Evolutionary conservation across 2,888 invertebrate genomes (phyloP).

Genomic region (Rapana venosa): DNA sequence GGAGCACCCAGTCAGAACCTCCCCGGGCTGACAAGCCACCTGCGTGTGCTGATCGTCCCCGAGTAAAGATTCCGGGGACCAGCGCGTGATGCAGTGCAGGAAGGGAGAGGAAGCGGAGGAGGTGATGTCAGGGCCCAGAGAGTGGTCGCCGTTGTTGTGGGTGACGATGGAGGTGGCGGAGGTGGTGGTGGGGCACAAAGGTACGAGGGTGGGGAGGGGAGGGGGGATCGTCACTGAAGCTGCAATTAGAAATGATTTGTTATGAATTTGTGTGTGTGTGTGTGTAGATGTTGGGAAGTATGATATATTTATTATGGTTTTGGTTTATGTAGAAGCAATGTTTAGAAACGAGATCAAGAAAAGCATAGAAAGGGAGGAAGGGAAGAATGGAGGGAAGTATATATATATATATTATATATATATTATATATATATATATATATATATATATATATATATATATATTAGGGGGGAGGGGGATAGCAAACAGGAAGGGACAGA

Average conservation of each 20-base stretch:
- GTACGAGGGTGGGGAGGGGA: not conserved
- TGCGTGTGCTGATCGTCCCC: constrained; percentile 49
- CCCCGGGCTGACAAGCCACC: constrained; percentile 38
- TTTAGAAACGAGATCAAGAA: no score
- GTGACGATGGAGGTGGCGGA: not conserved
- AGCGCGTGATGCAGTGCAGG: constrained; percentile 43
- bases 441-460: no score
- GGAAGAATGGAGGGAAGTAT: no score
- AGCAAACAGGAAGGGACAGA: no score
- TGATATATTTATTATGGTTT: no score
- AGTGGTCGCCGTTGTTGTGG: constrained; percentile 4
- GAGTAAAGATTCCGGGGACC: constrained; percentile 42
- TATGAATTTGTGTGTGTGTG: not conserved
- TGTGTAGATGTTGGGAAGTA: no score
- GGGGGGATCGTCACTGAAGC: not conserved
- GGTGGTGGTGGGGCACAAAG: not conserved
- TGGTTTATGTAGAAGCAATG: no score
- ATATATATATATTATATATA: no score
- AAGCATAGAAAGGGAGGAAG: no score
- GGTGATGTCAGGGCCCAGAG: constrained; percentile 29
- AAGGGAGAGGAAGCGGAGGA: constrained; percentile 32
- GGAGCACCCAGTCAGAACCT: constrained; percentile 32
- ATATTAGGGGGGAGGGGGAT: no score
- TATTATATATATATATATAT: no score
- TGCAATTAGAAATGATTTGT: not conserved